These are phyloP conservation scores for Platichthys flesus DNA, from an alignment of 2,113 vertebrate genomes.

Conservation along the genomic window DNA sequence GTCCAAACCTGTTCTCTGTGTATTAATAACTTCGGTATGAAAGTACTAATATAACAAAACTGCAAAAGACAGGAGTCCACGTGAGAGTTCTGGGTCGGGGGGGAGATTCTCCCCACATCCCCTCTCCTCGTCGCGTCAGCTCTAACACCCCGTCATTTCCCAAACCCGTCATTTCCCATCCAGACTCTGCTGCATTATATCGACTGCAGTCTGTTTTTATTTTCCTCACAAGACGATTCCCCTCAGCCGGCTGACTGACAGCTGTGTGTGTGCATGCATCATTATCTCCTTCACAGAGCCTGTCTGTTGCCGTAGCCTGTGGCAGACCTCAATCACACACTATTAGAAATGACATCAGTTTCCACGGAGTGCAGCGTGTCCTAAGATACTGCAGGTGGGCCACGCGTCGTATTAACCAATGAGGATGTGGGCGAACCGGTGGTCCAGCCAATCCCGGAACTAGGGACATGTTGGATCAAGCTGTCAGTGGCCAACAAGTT, in stretches of 20 bases:
- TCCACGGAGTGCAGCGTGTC: constrained; percentile 28
- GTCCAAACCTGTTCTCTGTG: neutral
- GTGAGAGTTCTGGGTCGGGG: constrained; percentile 24
- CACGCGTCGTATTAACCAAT: constrained; percentile 22
- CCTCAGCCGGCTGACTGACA: constrained; percentile 71
- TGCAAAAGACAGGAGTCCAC: constrained; percentile 20
- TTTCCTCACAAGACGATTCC: constrained; percentile 65
- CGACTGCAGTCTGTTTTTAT: constrained; percentile 68
- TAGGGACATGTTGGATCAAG: constrained; percentile 29
- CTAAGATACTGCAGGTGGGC: constrained; percentile 53
- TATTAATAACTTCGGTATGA: neutral
- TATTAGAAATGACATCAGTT: constrained; percentile 63
- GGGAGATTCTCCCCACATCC: constrained; percentile 37
- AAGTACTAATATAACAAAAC: neutral
- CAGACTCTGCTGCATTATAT: constrained; percentile 65
- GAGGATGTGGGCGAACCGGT: constrained; percentile 23
- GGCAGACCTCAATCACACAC: constrained; percentile 72
- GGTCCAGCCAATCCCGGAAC: constrained; percentile 6
- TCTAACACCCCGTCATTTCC: constrained; percentile 62
- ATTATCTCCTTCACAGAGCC: constrained; percentile 75
- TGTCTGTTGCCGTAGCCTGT: constrained; percentile 70
- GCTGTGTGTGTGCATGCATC: constrained; percentile 75
- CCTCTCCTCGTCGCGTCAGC: constrained; percentile 32
- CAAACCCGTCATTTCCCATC: constrained; percentile 67
- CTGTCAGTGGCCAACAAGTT: constrained; percentile 16